Evolutionary conservation across 2,888 invertebrate genomes (phyloP), one percentile per base, ranked within the genome.

Genomic region (Seira ritae): DNA sequence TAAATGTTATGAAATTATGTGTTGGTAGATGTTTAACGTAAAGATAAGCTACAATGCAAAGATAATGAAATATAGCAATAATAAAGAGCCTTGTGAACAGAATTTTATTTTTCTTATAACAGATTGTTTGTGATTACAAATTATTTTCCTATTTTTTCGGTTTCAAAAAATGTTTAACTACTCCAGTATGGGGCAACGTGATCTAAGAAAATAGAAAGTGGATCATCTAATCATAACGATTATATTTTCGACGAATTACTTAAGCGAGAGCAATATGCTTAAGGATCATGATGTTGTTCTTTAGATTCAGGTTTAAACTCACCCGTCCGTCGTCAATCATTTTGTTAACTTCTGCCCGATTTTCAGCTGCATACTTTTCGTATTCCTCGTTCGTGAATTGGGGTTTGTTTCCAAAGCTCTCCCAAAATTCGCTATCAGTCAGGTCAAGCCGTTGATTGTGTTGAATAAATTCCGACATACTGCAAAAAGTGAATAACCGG

Each of bases 271-370:
- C n/a, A n/a, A n/a, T n/a, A n/a, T n/a, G n/a, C n/a, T n/a, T n/a
- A n/a, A n/a, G 31, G 8, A 31, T 31, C 31, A 31, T 31, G 31
- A 31, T 31, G 8, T 31, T n/a, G n/a, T n/a, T n/a, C n/a, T n/a
- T n/a, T n/a, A n/a, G n/a, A n/a, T n/a, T n/a, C n/a, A n/a, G n/a
- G n/a, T n/a, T n/a, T n/a, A n/a, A n/a, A n/a, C 68, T 31, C 2
- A 81, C 80, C 70, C 15, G 3, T 70, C 80, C 80, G 1, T 65
- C 31, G 15, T 81, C 80, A 42, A 81, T 81, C 72, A 66, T 17
- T 68, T 22, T 22, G 31, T 60, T 76, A 4, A 76, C 55, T 46
- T 81, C 81, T 15, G 50, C 23, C 8, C 71, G 50, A 20, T 80
- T 15, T 6, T 31, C 23, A 10, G 3, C 24, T 0, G 69, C 37